phyloP scores from a whole-genome alignment of 2,113 vertebrate genomes.

The Herpailurus yagouaroundi region DNA sequence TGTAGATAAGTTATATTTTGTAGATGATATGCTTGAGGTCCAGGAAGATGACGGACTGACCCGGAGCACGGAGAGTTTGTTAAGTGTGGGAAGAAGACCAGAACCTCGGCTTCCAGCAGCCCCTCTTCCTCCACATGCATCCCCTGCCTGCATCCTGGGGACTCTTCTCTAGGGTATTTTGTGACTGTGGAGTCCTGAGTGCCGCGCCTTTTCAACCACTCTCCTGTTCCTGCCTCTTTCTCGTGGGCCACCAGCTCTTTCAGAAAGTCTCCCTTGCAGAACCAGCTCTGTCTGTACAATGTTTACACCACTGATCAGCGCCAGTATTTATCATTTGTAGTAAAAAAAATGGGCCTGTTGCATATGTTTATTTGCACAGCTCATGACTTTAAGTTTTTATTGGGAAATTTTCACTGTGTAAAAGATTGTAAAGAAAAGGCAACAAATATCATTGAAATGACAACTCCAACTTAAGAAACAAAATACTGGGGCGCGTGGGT shows the following conservation, averaged over 20 bases:
- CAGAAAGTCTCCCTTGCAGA: neutral
- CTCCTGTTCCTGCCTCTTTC: neutral
- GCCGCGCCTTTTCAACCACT: neutral
- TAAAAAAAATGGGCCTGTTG: neutral
- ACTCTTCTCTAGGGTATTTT: neutral
- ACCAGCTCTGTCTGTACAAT: neutral
- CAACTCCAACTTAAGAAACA: neutral
- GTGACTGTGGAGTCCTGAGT: neutral
- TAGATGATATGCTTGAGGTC: neutral
- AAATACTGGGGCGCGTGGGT: neutral
- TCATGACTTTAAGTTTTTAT: neutral
- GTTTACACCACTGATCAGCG: neutral
- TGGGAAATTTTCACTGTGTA: neutral
- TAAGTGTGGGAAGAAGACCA: neutral
- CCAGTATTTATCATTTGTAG: neutral
- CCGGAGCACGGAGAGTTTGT: neutral
- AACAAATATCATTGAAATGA: neutral
- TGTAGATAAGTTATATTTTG: too few relatives aligned
- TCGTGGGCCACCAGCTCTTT: neutral
- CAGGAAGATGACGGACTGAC: neutral
- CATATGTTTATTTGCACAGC: neutral
- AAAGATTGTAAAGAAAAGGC: neutral
- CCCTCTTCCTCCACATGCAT: rapidly evolving
- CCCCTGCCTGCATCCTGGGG: neutral
- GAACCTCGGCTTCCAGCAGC: neutral